These are phyloP conservation scores for Keiferia lycopersicella DNA, from an alignment of 2,888 invertebrate genomes.

Conservation along the genomic window DNA sequence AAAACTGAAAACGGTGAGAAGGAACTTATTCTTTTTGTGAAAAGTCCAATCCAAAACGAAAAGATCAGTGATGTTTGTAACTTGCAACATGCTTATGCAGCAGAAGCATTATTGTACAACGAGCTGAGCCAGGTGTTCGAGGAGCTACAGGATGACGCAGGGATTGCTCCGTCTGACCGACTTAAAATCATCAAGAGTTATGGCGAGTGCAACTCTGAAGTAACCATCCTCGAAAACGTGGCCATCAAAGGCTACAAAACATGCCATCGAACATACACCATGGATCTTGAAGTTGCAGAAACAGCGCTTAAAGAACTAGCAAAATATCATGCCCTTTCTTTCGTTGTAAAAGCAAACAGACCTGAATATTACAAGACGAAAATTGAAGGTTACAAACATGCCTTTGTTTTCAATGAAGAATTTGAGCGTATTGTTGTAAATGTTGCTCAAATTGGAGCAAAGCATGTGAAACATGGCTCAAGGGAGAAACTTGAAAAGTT, in stretches of 20 bases:
- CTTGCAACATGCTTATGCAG: not conserved
- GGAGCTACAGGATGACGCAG: slow-evolving; percentile 1
- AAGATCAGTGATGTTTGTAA: not conserved
- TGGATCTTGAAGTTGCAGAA: slow-evolving; percentile 47
- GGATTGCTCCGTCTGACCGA: not conserved
- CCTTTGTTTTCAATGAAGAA: not conserved
- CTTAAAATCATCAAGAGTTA: not conserved
- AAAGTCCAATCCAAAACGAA: not conserved
- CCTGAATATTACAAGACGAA: slow-evolving; percentile 48
- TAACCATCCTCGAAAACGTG: not conserved
- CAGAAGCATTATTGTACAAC: slow-evolving; percentile 7
- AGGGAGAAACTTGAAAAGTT: not conserved
- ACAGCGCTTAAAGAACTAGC: slow-evolving; percentile 49
- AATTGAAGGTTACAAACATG: slow-evolving; percentile 11
- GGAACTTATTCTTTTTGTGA: not conserved
- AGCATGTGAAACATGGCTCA: not conserved
- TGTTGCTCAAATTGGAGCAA: not conserved
- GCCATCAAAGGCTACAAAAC: slow-evolving; percentile 32
- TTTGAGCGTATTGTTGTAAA: not conserved
- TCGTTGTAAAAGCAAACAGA: slow-evolving; percentile 43
- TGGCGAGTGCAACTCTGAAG: not conserved
- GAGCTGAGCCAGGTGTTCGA: not conserved
- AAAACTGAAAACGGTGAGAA: slow-evolving; percentile 2
- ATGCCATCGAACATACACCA: slow-evolving; percentile 43
- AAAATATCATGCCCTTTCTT: slow-evolving; percentile 53